phyloP scores from a whole-genome alignment of 2,797 vertebrate species.

The Lerista edwardsae region DNA sequence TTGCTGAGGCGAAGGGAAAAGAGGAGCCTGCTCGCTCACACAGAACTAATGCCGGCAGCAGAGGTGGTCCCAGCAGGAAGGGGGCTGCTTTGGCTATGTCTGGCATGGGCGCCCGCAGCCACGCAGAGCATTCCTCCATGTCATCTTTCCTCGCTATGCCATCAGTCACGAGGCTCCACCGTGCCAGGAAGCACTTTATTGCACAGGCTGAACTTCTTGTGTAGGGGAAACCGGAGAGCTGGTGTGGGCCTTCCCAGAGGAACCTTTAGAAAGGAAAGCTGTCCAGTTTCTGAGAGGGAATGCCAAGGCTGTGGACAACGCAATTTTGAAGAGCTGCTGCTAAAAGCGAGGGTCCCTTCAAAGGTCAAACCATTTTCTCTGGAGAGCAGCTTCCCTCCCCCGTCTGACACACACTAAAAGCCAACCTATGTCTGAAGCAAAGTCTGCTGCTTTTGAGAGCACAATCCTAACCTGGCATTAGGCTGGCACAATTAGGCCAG shows the following conservation, averaged over 20 bases:
- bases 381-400: background rate
- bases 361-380: slow-evolving; percentile 19
- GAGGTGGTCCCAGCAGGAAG: background rate
- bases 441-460: background rate
- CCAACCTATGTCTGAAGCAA: background rate
- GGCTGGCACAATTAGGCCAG: no score
- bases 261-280: background rate
- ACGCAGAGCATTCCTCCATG: fast-evolving
- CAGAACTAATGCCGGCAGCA: background rate
- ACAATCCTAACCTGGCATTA: no score
- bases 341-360: slow-evolving; percentile 32
- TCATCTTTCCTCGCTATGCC: slow-evolving; percentile 25
- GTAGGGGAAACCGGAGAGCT: slow-evolving; percentile 50
- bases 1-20: slow-evolving; percentile 21
- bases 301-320: slow-evolving; percentile 27
- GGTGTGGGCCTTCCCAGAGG: fast-evolving
- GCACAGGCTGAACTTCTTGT: slow-evolving; percentile 42
- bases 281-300: slow-evolving; percentile 40
- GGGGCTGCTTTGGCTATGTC: background rate
- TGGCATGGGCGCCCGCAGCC: background rate
- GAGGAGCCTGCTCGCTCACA: background rate
- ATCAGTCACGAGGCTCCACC: background rate
- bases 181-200: slow-evolving; percentile 54
- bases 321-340: slow-evolving; percentile 38
- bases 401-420: background rate